Evolutionary conservation across 2,888 invertebrate genomes (phyloP), one percentile per base, ranked within the genome.

Genomic region (Athalia cordata): DNA sequence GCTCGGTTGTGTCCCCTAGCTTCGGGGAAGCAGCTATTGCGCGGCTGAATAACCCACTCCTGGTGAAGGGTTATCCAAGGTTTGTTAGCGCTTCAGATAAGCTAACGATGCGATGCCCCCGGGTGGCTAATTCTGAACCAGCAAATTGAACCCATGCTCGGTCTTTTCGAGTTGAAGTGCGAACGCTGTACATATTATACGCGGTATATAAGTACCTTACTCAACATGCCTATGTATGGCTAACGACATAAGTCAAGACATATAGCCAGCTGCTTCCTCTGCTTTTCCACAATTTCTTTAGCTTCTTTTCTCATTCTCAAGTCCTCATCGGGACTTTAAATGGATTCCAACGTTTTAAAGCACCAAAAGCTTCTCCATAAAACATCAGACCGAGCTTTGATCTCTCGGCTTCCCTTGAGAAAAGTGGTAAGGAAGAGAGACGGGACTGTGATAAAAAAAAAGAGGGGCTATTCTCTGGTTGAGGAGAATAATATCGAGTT

Each of bases 11-110:
- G 61, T 49, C 61, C 52, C n/a, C 29, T 7, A 9, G 8, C 7
- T 7, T 29, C 65, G 65, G 47, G 7, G 65, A 13, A 8, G 13
- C n/a, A 49, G 11, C 50, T 52, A 13, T 62, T 43, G 49, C 75
- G 11, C 15, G 61, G 49, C 62, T 75, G 75, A 75, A 75, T 75
- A 29, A 29, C 29, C 29, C 29, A 50, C 62, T 50, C 75, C 9
- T 45, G 61, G 52, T 59, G 49, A 62, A 64, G 62, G 75, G 75
- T 75, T 75, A 62, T 75, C 61, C 64, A 75, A 15, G 75, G 75
- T 62, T 75, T 62, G 75, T 75, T 62, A 75, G 75, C 29, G 29
- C 62, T 72, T 43, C 29, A 75, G 75, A 75, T 64, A 50, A 62
- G 62, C 75, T 62, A 62, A 62, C 64, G 75, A 62, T 52, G 75